These are phyloP conservation scores for Hylaeus volcanicus DNA, from an alignment of 1,140 invertebrate genomes.

Conservation along the genomic window DNA sequence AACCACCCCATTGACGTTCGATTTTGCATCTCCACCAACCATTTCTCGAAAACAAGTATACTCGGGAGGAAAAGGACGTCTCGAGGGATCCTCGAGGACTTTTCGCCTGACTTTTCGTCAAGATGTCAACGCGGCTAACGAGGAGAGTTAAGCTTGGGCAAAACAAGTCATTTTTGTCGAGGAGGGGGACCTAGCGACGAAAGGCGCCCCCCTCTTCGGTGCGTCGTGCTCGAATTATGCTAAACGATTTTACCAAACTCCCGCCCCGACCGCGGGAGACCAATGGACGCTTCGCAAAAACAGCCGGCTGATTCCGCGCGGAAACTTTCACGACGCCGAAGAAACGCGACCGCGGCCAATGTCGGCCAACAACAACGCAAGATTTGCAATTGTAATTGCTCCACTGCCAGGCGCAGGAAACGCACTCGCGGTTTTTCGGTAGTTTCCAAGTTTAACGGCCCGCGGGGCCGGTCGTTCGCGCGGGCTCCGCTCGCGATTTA, in stretches of 20 bases:
- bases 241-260: slow-evolving; percentile 70
- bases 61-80: not conserved
- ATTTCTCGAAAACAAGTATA: not conserved
- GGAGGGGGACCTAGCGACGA: slow-evolving; percentile 25
- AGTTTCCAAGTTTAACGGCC: not conserved
- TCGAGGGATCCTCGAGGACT: slow-evolving; percentile 15
- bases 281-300: slow-evolving; percentile 37
- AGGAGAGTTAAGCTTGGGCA: slow-evolving; percentile 71
- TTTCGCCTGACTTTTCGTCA: slow-evolving; percentile 68
- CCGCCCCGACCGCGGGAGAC: slow-evolving; percentile 22
- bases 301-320: slow-evolving; percentile 1
- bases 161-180: slow-evolving; percentile 69
- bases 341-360: not conserved
- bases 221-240: slow-evolving; percentile 71
- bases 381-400: slow-evolving; percentile 32
- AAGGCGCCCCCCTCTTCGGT: not conserved
- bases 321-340: slow-evolving; percentile 27
- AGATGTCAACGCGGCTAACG: slow-evolving; percentile 77
- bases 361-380: not conserved
- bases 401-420: not conserved
- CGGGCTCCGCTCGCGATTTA: slow-evolving; percentile 1
- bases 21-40: no score
- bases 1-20: no score
- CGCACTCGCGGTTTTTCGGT: not conserved
- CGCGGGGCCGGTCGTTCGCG: not conserved